These are phyloP conservation scores for Cercocebus atys DNA, from an alignment of 2,113 vertebrate species.

Conservation along the genomic window DNA sequence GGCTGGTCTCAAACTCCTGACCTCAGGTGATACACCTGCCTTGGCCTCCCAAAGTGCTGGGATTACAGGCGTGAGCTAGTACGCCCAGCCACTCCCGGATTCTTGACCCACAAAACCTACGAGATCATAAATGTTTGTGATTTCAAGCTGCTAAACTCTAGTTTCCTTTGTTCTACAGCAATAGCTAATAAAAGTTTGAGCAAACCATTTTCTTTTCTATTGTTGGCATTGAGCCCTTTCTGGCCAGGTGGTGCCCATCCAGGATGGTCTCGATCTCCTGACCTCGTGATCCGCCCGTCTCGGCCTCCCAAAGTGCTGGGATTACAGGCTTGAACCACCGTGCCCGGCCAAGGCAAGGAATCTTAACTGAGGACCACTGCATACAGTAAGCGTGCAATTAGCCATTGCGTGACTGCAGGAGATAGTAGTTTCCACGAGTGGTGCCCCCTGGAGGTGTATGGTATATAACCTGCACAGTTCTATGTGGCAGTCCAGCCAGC, in stretches of 20 bases:
- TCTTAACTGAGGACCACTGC: neutral
- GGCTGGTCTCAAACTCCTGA: no score
- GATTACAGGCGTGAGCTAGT: no score
- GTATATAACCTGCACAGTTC: no score
- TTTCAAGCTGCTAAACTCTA: neutral
- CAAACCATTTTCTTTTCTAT: neutral
- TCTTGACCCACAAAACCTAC: neutral
- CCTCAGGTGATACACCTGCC: no score
- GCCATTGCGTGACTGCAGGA: fast-evolving
- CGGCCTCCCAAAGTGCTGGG: no score
- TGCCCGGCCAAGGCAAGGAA: neutral
- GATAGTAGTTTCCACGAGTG: neutral
- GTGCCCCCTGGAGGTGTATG: neutral
- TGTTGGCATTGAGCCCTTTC: neutral
- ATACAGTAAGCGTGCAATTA: neutral
- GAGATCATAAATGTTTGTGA: neutral
- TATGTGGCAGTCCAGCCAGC: neutral
- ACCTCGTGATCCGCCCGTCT: no score
- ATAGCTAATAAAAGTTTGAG: neutral
- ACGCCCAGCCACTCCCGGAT: fast-evolving
- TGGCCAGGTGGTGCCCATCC: neutral
- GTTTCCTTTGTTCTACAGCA: neutral
- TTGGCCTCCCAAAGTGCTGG: no score
- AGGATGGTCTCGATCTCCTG: no score
- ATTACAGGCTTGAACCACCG: no score